Base-by-base conservation (phyloP, 2,888 invertebrate genomes). In the Serripes groenlandicus region DNA sequence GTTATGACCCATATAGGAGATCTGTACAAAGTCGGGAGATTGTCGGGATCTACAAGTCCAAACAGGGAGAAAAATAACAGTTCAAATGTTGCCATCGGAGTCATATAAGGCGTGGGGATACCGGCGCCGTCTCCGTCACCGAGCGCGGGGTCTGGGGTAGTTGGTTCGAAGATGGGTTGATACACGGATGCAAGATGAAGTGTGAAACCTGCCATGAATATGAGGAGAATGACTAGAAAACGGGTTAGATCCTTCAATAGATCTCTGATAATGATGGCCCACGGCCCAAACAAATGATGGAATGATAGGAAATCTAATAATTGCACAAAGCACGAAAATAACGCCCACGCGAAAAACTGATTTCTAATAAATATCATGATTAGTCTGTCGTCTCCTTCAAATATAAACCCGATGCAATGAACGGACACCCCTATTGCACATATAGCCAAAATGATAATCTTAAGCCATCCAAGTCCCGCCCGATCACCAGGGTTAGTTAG, bases 201-300 rank as follows among this genome's bases (percentile, higher is more conserved):
- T 1, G 99, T 99, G 95, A 99, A 99, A 81, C 99, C 99, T 92
- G 99, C 97, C 90, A 99, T 98, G 95, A 99, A 99, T 94, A 99
- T 98, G 42, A 98, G 97, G 93, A 99, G 95, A 32, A 99, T 99
- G 66, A 99, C 99, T 85, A 99, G 96, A 95, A 99, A 99, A 83
- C 98, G 96, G n/a, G 98, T 98, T 90, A 99, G 96, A 95, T 99
- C 98, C 94, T 95, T 95, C 93, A 95, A 94, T 37, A 95, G 92
- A 89, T 95, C 95, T 30, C 99, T 98, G 93, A 99, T 99, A 94
- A 99, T 99, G 94, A 99, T 99, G 42, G 99, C 99, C 99, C 99
- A 99, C 0, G 99, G 99, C 66, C 99, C 99, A 94, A 99, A 99
- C 28, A 99, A 96, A 95, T 99, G 98, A 95, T 99, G 99, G 94